These are phyloP conservation scores for Agonopterix alstromeriana DNA, from an alignment of 2,888 invertebrate genomes.

Conservation along the genomic window DNA sequence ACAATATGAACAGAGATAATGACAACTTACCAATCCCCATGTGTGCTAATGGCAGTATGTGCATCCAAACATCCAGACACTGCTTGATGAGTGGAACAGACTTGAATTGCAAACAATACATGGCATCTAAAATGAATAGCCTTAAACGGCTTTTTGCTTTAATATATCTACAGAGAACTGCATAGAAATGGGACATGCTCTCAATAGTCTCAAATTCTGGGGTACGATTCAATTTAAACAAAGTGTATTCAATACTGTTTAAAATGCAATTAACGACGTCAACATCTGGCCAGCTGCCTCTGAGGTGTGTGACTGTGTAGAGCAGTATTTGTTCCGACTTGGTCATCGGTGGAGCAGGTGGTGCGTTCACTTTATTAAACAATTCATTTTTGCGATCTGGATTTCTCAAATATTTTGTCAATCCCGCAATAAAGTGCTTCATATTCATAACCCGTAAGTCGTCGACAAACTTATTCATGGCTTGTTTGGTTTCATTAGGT, in stretches of 20 bases:
- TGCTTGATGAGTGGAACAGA: constrained; percentile 52
- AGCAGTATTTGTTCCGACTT: constrained; percentile 54
- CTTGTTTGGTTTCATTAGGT: constrained; percentile 22
- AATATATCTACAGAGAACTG: constrained; percentile 51
- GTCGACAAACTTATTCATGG: constrained; percentile 39
- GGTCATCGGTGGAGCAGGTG: constrained; percentile 52
- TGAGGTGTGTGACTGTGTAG: constrained; percentile 39
- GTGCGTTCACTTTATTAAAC: constrained; percentile 30
- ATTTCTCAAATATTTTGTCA: constrained; percentile 43
- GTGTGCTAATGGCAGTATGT: constrained; percentile 53
- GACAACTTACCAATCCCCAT: constrained; percentile 48
- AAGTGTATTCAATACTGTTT: constrained; percentile 43
- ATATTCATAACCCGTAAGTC: constrained; percentile 30
- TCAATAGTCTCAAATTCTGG: constrained; percentile 54
- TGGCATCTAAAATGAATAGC: constrained; percentile 58
- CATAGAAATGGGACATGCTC: constrained; percentile 58
- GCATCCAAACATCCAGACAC: constrained; percentile 60
- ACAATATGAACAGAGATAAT: neutral
- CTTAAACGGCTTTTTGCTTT: constrained; percentile 43
- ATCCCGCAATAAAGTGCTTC: constrained; percentile 37
- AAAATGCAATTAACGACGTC: constrained; percentile 38
- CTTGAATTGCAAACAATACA: constrained; percentile 64
- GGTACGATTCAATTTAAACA: constrained; percentile 51
- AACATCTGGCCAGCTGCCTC: constrained; percentile 17
- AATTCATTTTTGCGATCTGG: constrained; percentile 46